Evolutionary conservation across 2,113 vertebrate genomes (phyloP).

Genomic region (Ailuropoda melanoleuca): DNA sequence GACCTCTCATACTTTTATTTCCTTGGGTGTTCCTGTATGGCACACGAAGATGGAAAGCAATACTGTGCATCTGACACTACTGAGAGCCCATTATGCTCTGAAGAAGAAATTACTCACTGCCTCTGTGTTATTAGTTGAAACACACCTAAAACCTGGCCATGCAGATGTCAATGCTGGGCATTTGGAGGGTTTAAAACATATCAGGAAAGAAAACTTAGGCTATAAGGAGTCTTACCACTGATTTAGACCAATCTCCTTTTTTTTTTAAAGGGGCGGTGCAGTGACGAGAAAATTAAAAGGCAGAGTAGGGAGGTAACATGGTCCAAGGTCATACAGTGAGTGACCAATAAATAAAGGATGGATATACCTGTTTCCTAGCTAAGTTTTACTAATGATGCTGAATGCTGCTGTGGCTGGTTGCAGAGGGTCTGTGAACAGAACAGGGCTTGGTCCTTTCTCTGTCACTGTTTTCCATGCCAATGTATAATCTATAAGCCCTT

Average conservation of each 20-base stretch:
- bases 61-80: slow-evolving; percentile 37
- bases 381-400: neutral
- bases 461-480: neutral
- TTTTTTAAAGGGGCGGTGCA: neutral
- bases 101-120: slow-evolving; percentile 79
- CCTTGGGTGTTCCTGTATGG: slow-evolving; percentile 83
- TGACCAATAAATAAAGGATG: neutral
- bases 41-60: slow-evolving; percentile 67
- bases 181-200: neutral
- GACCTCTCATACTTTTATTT: slow-evolving; percentile 78
- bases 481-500: neutral
- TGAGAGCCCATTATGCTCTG: slow-evolving; percentile 74
- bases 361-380: neutral
- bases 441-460: neutral
- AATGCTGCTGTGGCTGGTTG: neutral
- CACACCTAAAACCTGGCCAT: neutral
- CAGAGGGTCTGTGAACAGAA: neutral
- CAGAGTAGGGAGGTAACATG: neutral
- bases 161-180: neutral
- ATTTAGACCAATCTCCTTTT: neutral
- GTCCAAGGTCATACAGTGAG: neutral
- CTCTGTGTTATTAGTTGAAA: slow-evolving; percentile 74
- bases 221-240: neutral
- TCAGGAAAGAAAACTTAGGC: slow-evolving; percentile 19
- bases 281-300: neutral